phyloP scores from a whole-genome alignment of 2,113 vertebrate genomes.

The Syrrhaptes paradoxus region DNA sequence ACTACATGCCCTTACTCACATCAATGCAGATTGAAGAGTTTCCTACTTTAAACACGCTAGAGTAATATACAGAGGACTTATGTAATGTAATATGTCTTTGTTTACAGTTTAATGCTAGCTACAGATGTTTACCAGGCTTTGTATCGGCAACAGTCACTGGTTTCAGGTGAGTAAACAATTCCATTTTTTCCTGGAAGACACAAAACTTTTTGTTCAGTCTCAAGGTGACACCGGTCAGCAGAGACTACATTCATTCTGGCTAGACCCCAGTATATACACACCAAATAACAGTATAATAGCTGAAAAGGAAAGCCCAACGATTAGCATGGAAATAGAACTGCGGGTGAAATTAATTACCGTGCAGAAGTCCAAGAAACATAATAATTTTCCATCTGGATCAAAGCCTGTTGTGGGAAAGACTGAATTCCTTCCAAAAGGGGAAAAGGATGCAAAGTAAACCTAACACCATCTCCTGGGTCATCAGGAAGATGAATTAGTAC shows the following conservation, averaged over 20 bases:
- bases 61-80: not conserved
- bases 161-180: conserved; percentile 70
- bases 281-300: not conserved
- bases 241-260: not conserved
- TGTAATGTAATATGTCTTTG: not conserved
- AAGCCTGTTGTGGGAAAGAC: not conserved
- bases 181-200: not conserved
- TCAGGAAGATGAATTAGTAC: not conserved
- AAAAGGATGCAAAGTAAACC: not conserved
- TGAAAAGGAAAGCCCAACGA: not conserved
- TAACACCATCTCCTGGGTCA: not conserved
- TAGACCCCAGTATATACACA: not conserved
- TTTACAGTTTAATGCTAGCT: conserved; percentile 73
- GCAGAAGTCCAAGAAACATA: not conserved
- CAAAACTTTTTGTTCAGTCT: not conserved
- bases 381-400: not conserved
- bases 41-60: not conserved
- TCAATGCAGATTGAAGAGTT: not conserved
- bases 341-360: not conserved
- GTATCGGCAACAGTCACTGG: conserved; percentile 39
- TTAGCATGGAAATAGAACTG: not conserved
- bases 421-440: not conserved
- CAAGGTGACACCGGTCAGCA: not conserved
- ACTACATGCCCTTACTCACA: not conserved
- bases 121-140: conserved; percentile 74